Percentiles rank a stretch among this genome's conserved stretches.
Evolutionary conservation across 64 coral and sea anemone genomes (phyloP).

Genomic region (Porites australiensis): DNA sequence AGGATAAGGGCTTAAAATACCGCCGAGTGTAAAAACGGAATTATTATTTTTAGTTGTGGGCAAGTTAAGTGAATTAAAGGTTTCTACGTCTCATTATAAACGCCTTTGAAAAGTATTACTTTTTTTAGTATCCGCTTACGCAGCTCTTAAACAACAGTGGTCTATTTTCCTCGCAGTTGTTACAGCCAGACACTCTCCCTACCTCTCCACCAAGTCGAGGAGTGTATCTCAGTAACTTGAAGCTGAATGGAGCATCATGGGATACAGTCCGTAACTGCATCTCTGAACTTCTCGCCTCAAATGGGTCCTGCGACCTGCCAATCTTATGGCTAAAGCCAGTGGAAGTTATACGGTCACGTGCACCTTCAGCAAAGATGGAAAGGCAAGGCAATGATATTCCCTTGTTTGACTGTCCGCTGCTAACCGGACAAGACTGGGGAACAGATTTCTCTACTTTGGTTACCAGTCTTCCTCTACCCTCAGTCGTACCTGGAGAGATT

Average conservation of each 20-base stretch:
- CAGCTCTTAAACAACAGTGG: too few relatives aligned
- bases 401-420: slow-evolving; percentile 50
- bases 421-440: background rate
- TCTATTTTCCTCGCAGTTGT: slow-evolving; percentile 7
- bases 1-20: too few relatives aligned
- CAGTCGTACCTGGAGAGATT: background rate
- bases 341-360: slow-evolving; percentile 32
- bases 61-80: too few relatives aligned
- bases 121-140: too few relatives aligned
- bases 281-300: background rate
- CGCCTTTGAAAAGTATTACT: too few relatives aligned
- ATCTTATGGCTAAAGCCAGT: slow-evolving; percentile 39
- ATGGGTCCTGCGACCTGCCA: slow-evolving; percentile 18
- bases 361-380: slow-evolving; percentile 7
- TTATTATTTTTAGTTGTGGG: too few relatives aligned
- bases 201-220: slow-evolving; percentile 36
- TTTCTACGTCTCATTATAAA: too few relatives aligned
- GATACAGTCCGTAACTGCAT: slow-evolving; percentile 3
- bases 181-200: slow-evolving; percentile 1
- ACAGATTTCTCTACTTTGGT: background rate
- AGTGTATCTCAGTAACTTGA: slow-evolving; percentile 22
- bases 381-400: background rate
- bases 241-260: slow-evolving; percentile 47
- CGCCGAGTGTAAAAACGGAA: too few relatives aligned
- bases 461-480: slow-evolving; percentile 37